Conservation (phyloP, 2,113 vertebrate genomes). For the Mus musculus region DNA sequence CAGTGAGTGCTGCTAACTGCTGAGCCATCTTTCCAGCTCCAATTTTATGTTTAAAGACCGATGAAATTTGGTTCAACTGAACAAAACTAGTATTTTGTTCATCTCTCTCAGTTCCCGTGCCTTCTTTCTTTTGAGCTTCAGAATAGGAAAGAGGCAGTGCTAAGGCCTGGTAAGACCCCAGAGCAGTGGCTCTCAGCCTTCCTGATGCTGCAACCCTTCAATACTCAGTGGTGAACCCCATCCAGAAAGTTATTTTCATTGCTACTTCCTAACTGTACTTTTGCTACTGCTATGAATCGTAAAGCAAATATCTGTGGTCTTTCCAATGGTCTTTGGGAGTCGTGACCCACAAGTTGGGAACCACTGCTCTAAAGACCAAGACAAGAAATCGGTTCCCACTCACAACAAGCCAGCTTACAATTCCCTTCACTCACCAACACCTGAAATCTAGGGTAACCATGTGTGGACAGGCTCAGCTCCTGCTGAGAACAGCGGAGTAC, state of each 20-base stretch:
- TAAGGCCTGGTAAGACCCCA: neutral
- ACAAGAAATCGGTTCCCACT: neutral
- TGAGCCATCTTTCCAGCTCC: no score
- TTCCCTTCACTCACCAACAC: neutral
- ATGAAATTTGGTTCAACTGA: slow-evolving; percentile 26
- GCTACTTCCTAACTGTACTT: neutral
- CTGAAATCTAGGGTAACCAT: neutral
- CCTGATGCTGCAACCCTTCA: neutral
- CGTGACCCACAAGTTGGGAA: neutral
- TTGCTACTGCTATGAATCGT: neutral
- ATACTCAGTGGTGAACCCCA: neutral
- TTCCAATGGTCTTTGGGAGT: neutral
- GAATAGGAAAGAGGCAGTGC: neutral
- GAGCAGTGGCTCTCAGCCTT: neutral
- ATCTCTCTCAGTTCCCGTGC: neutral
- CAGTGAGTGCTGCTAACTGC: no score
- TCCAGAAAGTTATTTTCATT: neutral
- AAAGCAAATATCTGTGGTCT: neutral
- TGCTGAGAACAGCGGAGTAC: neutral
- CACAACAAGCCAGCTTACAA: neutral
- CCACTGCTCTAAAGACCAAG: neutral
- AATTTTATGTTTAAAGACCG: neutral
- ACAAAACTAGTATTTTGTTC: neutral
- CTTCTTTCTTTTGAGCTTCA: neutral
- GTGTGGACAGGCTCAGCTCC: neutral